These are phyloP conservation scores for Eriocheir sinensis DNA, from an alignment of 1,140 invertebrate species.

Conservation along the genomic window DNA sequence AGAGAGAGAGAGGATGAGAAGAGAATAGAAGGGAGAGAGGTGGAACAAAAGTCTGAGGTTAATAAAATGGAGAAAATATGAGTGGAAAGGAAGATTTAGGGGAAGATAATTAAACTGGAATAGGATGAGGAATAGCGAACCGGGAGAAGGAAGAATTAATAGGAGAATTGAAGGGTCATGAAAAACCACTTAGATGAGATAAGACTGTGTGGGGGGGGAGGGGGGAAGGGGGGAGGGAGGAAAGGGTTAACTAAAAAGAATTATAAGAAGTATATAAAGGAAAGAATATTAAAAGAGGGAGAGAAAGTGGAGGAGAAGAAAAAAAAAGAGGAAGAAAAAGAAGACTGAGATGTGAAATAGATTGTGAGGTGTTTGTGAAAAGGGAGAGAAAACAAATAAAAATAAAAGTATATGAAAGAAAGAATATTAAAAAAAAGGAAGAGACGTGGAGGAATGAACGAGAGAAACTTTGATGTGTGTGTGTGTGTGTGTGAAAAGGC, in stretches of 20 bases:
- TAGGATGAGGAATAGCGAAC: too few species aligned
- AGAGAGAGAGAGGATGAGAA: slow-evolving; percentile 27
- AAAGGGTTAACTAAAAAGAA: background rate
- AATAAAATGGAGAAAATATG: too few species aligned
- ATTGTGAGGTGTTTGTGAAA: background rate
- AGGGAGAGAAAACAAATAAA: background rate
- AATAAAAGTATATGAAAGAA: background rate
- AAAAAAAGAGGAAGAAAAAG: slow-evolving; percentile 25
- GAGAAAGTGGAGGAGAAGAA: slow-evolving; percentile 22
- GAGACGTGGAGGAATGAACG: too few species aligned
- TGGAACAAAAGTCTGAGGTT: background rate
- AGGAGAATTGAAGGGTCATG: background rate
- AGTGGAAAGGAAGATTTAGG: too few species aligned
- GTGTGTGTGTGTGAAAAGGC: too few species aligned
- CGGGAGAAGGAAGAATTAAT: background rate
- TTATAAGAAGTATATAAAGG: slow-evolving; percentile 17
- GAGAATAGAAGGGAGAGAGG: background rate
- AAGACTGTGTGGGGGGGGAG: too few species aligned
- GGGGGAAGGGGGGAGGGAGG: background rate
- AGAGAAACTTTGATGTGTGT: too few species aligned
- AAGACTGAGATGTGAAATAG: background rate
- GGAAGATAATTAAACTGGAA: too few species aligned
- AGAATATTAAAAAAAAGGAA: background rate
- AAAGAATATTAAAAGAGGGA: background rate
- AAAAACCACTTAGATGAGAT: too few species aligned